Conservation (phyloP, 2,888 invertebrate species). For the Heteropelma amictum region DNA sequence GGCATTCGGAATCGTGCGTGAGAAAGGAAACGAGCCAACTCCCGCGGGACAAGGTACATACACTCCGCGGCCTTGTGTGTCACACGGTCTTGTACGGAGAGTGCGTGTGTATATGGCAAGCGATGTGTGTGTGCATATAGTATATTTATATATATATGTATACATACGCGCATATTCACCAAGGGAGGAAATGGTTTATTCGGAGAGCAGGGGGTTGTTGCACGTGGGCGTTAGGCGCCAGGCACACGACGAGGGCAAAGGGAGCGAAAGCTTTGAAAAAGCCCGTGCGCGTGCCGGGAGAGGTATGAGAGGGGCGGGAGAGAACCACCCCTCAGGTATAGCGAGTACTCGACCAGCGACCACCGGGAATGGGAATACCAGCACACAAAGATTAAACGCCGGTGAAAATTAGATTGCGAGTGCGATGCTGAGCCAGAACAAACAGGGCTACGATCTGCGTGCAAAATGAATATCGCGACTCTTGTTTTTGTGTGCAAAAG, state of each 20-base stretch:
- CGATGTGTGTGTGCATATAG: not conserved
- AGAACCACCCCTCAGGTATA: slow-evolving; percentile 31
- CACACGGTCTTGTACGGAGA: too few species aligned
- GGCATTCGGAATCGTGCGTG: slow-evolving; percentile 60
- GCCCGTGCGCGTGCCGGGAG: slow-evolving; percentile 64
- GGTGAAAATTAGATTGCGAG: slow-evolving; percentile 73
- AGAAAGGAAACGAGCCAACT: slow-evolving; percentile 48
- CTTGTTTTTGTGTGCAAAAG: slow-evolving; percentile 50
- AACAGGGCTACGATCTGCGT: slow-evolving; percentile 52
- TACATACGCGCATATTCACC: not conserved
- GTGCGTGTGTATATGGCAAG: not conserved
- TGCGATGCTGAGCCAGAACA: slow-evolving; percentile 62
- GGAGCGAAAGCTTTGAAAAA: slow-evolving; percentile 65
- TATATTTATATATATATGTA: not conserved
- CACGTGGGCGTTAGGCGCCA: slow-evolving; percentile 27
- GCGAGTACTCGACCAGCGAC: slow-evolving; percentile 35
- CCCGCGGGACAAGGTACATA: slow-evolving; percentile 27
- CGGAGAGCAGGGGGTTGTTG: slow-evolving; percentile 8
- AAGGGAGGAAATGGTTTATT: slow-evolving; percentile 4
- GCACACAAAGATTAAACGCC: slow-evolving; percentile 72
- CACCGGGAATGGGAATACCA: slow-evolving; percentile 42
- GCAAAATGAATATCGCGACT: slow-evolving; percentile 54
- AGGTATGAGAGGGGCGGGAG: slow-evolving; percentile 2
- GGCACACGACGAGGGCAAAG: slow-evolving; percentile 47
- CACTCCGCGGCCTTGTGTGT: too few species aligned